A percentile compares a stretch with the other conserved stretches of the same genome.
Evolutionary conservation across 2,797 vertebrate genomes (phyloP).

Genomic region (Synanceia verrucosa): DNA sequence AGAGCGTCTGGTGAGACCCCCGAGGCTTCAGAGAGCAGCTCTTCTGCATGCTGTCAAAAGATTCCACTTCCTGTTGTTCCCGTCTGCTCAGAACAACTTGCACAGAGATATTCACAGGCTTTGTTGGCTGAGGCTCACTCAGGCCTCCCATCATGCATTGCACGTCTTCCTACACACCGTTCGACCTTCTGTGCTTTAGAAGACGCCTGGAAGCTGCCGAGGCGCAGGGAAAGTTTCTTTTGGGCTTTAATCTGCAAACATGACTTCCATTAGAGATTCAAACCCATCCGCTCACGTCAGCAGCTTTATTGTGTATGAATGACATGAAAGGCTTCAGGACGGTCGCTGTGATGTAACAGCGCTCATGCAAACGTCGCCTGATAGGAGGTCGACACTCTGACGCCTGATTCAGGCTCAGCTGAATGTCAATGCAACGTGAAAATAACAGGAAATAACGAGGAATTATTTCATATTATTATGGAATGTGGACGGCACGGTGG

Average conservation of each 20-base stretch:
- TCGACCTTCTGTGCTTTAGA: background rate
- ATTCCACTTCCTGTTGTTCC: background rate
- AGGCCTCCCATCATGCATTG: background rate
- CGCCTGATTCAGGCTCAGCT: too few relatives aligned
- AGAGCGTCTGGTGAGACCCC: too few relatives aligned
- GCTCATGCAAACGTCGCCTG: background rate
- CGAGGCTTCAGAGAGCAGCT: too few relatives aligned
- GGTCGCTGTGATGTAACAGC: background rate
- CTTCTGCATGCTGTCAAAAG: background rate
- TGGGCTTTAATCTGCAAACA: background rate
- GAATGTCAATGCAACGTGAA: too few relatives aligned
- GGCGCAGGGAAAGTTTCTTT: background rate
- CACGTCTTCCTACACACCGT: background rate
- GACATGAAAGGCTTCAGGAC: too few relatives aligned
- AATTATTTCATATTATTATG: too few relatives aligned
- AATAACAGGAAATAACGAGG: too few relatives aligned
- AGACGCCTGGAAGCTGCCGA: background rate
- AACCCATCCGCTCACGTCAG: background rate
- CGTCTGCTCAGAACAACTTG: background rate
- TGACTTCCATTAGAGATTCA: background rate
- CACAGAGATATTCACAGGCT: background rate
- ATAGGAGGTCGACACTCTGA: too few relatives aligned
- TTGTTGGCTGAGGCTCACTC: background rate
- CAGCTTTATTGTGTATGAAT: background rate
- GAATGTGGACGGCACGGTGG: too few relatives aligned